Conservation (phyloP, 2,888 invertebrate genomes). For the Mythimna pallens region DNA sequence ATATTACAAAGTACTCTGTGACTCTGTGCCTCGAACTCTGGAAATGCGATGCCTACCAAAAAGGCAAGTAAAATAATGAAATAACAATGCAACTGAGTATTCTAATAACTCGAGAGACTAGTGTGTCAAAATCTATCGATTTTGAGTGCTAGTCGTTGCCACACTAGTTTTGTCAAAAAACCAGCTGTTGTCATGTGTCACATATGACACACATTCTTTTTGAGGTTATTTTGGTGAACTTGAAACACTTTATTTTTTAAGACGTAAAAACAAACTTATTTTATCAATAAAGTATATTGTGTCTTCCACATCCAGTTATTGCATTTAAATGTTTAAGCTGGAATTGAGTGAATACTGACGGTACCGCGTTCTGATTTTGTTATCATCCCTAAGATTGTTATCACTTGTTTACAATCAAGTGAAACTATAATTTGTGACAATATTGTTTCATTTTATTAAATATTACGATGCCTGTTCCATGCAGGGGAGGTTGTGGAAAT, state of each 20-base stretch:
- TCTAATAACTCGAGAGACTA: too few relatives aligned
- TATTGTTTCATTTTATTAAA: slow-evolving; percentile 4
- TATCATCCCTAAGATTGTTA: not conserved
- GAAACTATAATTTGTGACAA: slow-evolving; percentile 6
- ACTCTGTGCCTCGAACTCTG: not conserved
- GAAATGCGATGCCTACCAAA: too few relatives aligned
- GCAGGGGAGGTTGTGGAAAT: slow-evolving; percentile 94
- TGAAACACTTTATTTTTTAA: not conserved
- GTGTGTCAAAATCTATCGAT: too few relatives aligned
- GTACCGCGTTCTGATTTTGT: not conserved
- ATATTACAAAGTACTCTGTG: too few relatives aligned
- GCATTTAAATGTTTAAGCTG: not conserved
- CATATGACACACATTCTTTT: not conserved
- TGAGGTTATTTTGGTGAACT: slow-evolving; percentile 23
- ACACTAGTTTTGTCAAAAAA: slow-evolving; percentile 30
- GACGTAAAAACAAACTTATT: too few relatives aligned
- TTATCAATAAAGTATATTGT: not conserved
- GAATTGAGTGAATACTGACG: not conserved
- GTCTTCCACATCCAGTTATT: not conserved
- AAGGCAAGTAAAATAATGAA: too few relatives aligned
- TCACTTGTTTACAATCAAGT: slow-evolving; percentile 10
- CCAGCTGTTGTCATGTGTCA: slow-evolving; percentile 33
- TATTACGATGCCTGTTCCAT: slow-evolving; percentile 92
- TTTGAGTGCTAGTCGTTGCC: not conserved
- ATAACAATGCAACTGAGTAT: not conserved